A percentile compares a stretch with the other conserved stretches of the same genome.
Conservation (phyloP, 2,113 vertebrate species). For the Ciconia maguari region DNA sequence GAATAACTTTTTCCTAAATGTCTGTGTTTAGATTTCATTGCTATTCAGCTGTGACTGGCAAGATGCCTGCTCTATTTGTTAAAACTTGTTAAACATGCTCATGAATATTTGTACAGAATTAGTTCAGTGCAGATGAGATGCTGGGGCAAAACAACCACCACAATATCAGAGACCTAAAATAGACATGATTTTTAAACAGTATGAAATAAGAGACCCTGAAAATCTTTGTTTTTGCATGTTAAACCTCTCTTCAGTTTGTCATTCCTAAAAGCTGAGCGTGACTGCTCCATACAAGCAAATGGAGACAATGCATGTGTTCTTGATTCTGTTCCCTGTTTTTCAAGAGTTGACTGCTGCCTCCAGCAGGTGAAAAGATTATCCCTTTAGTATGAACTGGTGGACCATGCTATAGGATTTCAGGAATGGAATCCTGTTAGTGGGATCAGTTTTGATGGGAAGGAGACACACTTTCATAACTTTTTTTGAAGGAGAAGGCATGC, state of each 20-base stretch:
- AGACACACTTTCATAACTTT: neutral
- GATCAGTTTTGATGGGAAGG: neutral
- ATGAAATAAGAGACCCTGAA: neutral
- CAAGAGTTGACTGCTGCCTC: slow-evolving; percentile 23
- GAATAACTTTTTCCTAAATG: neutral
- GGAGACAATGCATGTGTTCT: neutral
- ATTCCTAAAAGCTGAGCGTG: neutral
- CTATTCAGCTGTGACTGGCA: neutral
- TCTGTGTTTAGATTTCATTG: neutral
- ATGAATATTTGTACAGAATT: neutral
- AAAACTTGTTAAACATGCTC: neutral
- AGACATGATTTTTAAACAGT: neutral
- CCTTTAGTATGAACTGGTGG: neutral
- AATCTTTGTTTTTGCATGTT: slow-evolving; percentile 9
- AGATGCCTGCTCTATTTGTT: neutral
- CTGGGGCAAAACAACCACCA: neutral
- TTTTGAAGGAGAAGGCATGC: neutral
- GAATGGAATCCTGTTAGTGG: neutral
- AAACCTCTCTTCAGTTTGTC: neutral
- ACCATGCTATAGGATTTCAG: neutral
- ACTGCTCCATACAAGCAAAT: neutral
- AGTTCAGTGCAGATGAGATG: neutral
- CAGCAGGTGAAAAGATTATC: slow-evolving; percentile 46
- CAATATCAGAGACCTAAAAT: neutral
- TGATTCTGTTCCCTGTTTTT: neutral